Percentiles rank a stretch among this genome's conserved stretches.
Conservation (phyloP, 2,113 vertebrate genomes). For the Bubo bubo region DNA sequence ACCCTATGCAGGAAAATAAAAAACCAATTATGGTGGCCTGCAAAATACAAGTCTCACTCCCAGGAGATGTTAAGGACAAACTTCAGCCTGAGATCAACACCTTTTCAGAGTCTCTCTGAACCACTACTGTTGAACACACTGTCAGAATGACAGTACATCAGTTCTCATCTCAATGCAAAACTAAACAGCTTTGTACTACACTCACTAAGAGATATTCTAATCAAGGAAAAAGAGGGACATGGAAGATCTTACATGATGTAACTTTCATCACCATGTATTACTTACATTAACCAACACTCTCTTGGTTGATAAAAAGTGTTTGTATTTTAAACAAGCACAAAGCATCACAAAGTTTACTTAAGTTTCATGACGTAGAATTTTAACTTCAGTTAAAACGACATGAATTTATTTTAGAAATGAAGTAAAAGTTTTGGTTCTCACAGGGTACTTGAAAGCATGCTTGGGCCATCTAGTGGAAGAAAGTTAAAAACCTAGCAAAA, state of each 20-base stretch:
- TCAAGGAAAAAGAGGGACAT: background rate
- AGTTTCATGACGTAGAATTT: background rate
- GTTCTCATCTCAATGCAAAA: background rate
- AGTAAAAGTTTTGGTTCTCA: background rate
- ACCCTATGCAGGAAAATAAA: background rate
- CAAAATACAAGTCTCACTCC: background rate
- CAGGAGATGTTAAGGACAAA: background rate
- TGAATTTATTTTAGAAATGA: background rate
- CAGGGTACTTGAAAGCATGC: background rate
- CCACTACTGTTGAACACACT: background rate
- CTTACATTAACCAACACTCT: background rate
- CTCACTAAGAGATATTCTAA: background rate
- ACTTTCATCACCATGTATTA: fast-evolving
- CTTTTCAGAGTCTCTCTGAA: background rate
- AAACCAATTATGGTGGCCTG: background rate
- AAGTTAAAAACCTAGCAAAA: background rate
- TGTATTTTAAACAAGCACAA: background rate
- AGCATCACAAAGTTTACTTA: background rate
- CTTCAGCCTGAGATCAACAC: background rate
- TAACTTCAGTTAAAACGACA: background rate
- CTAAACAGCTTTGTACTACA: background rate
- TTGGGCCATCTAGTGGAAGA: slow-evolving; percentile 55
- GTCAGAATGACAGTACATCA: background rate
- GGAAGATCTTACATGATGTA: background rate
- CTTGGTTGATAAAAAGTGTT: background rate